Evolutionary conservation across 2,888 invertebrate genomes (phyloP), one percentile per base, ranked within the genome.

Genomic region (Gastracanthus pulcherrimus): DNA sequence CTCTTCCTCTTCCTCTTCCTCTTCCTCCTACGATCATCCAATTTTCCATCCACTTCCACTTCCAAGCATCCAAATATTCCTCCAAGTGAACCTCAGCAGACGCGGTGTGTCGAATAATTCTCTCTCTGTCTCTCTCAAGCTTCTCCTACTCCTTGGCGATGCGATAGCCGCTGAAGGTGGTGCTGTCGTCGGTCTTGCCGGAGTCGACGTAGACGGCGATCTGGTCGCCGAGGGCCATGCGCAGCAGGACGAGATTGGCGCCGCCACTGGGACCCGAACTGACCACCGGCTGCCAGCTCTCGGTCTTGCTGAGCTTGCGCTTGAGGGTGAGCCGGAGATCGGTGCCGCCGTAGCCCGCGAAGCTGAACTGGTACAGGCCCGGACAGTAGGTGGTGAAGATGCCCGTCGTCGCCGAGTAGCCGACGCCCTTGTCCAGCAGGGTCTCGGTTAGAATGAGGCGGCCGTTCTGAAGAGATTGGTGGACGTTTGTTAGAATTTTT

Each of bases 361-460:
- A 92, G 51, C 92, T 91, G 86, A 92, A 91, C 84, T 92, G 92
- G 84, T 92, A 92, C 51, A 92, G 88, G 48, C 92, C 92, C 4
- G 93, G 92, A 84, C 92, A 93, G 82, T 92, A 91, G 11, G 91
- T 91, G 48, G 92, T 92, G 86, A 92, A 93, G 66, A 91, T 91
- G 36, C 92, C 92, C 5, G 91, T 91, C 78, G 91, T 89, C 2
- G 90, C 88, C 71, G 89, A 89, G 86, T 92, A 92, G 51, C 92
- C 92, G 77, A 92, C 92, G 69, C 92, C 92, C 83, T 91, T 90
- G 87, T 92, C 91, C 31, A 92, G 89, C 76, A 92, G 86, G 2
- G 91, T 90, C 77, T 89, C 86, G 9, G 86, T 76, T 29, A 89
- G 85, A 4, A 89, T 78, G 9, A 89, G 74, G 69, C 81, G 87